A percentile compares a stretch with the other conserved stretches of the same genome.
These are phyloP conservation scores for Pseudomyrmex sp. DNA, from an alignment of 1,140 invertebrate species.

Conservation along the genomic window DNA sequence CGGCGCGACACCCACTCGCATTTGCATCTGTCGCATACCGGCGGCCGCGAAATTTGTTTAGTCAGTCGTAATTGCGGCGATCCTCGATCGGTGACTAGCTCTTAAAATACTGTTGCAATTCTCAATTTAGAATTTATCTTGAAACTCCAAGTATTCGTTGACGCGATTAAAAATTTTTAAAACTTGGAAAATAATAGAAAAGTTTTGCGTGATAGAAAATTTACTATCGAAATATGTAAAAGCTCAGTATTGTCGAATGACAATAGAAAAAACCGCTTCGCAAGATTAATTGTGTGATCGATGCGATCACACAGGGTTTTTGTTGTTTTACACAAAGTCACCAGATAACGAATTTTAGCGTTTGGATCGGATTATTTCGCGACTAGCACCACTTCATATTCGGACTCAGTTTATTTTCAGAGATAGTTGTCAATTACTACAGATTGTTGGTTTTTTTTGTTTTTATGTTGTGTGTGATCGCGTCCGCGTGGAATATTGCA, in stretches of 20 bases:
- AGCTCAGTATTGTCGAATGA: too few species aligned
- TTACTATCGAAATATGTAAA: too few species aligned
- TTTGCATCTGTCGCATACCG: conserved; percentile 26
- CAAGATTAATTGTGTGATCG: not conserved
- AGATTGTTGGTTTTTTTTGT: not conserved
- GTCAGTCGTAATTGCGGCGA: conserved; percentile 44
- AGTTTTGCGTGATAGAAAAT: not conserved
- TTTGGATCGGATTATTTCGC: conserved; percentile 17
- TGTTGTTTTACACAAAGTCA: not conserved
- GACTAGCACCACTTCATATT: conserved; percentile 1
- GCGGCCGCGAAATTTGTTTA: conserved; percentile 30
- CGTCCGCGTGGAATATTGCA: not conserved
- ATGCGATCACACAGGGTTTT: not conserved
- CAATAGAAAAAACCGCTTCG: not conserved
- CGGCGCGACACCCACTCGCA: conserved; percentile 7
- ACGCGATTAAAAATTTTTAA: not conserved
- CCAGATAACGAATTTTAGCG: not conserved
- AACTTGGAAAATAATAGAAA: not conserved
- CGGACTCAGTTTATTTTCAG: not conserved
- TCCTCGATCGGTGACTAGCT: conserved; percentile 17
- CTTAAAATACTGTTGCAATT: not conserved
- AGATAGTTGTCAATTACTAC: not conserved
- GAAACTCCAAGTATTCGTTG: not conserved
- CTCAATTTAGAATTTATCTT: not conserved
- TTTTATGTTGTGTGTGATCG: not conserved